phyloP scores from a whole-genome alignment of 1,140 invertebrate species.

The Neodiprion virginianus region DNA sequence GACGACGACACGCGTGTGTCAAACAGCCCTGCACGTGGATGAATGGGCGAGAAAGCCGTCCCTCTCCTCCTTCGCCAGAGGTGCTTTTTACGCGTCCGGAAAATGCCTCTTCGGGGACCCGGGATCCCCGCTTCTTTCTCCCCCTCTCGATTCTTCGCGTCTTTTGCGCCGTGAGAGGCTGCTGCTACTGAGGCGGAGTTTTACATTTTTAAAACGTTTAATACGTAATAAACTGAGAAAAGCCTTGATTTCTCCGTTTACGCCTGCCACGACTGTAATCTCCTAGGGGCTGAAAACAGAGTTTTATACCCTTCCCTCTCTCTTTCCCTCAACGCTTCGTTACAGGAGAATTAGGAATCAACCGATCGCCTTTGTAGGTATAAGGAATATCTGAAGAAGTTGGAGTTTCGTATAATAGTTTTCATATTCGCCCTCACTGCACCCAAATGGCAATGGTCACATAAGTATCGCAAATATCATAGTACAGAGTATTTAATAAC shows the following conservation, averaged over 20 bases:
- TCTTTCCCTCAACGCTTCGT: neutral
- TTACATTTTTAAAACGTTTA: neutral
- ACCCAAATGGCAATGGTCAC: neutral
- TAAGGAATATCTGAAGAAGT: neutral
- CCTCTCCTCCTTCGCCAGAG: neutral
- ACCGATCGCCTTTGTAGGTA: neutral
- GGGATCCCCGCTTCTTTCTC: neutral
- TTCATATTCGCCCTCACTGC: too few relatives aligned
- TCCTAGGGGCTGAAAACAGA: neutral
- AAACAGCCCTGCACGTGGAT: neutral
- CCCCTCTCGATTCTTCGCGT: constrained; percentile 21
- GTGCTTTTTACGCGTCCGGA: constrained; percentile 1
- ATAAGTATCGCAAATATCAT: neutral
- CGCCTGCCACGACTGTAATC: neutral
- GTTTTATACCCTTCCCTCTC: neutral
- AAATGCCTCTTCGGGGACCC: constrained; percentile 8
- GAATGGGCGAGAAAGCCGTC: neutral
- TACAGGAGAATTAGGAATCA: neutral
- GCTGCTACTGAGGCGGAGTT: neutral
- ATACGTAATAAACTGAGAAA: neutral
- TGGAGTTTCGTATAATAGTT: neutral
- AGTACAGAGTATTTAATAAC: neutral
- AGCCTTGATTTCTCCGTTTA: neutral
- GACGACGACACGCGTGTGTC: neutral
- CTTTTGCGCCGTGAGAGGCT: constrained; percentile 25